Conservation (phyloP, 2,113 vertebrate species). For the Tylochromis polylepis region DNA sequence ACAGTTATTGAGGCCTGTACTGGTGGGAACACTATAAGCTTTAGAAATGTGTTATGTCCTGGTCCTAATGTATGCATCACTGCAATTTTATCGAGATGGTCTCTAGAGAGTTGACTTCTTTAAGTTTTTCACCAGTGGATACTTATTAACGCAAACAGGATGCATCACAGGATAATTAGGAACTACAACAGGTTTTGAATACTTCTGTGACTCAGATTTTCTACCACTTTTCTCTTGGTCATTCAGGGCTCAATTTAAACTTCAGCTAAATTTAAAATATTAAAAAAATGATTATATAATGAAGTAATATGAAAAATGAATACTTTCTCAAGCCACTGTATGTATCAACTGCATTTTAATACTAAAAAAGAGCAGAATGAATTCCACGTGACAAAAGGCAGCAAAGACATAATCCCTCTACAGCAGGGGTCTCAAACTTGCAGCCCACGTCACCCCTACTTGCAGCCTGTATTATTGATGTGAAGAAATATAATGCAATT, state of each 20-base stretch:
- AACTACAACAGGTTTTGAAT: neutral
- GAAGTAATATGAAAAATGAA: neutral
- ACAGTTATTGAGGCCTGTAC: neutral
- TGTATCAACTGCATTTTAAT: neutral
- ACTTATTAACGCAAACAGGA: neutral
- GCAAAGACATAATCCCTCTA: neutral
- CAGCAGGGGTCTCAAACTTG: too few relatives aligned
- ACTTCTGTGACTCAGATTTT: neutral
- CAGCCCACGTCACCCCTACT: too few relatives aligned
- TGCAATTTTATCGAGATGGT: neutral
- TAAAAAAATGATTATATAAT: neutral
- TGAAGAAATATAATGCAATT: too few relatives aligned
- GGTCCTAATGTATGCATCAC: neutral
- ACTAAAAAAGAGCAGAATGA: neutral
- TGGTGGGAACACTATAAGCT: neutral
- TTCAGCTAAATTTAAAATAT: neutral
- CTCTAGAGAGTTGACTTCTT: neutral
- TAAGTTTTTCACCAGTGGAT: neutral
- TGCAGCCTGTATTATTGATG: too few relatives aligned
- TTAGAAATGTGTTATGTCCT: neutral
- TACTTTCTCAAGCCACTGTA: neutral
- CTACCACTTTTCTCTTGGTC: neutral
- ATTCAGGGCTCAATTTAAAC: accelerated
- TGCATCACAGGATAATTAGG: neutral
- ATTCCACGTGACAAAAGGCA: neutral